Base-by-base conservation (phyloP, 64 coral and sea anemone genomes). In the Montipora cactus region DNA sequence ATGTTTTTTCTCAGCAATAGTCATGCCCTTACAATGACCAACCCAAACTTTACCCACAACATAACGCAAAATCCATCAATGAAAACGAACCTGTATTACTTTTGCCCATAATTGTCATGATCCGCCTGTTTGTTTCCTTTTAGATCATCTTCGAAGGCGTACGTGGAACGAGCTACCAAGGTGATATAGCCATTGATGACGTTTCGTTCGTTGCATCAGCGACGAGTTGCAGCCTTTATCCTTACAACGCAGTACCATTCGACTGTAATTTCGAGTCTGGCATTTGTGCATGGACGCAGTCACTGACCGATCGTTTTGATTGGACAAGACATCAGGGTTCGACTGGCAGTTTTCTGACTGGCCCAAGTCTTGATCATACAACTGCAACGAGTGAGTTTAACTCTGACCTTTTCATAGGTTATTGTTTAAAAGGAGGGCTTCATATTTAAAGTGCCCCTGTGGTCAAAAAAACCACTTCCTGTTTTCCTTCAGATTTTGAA, bases 251-350 rank as follows among this genome's bases (percentile, higher is more conserved):
- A 22, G 83, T 79, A 50, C 96, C 96, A 8, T 98, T 98, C 81
- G 96, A 93, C 12, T 98, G 96, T 53, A 98, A 95, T 80, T 98
- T 98, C 90, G 96, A 98, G 44, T 89, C 46, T 80, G 96, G 90
- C 3, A 58, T 90, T 10, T 98, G 96, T 67, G 28, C 51, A 21
- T 82, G 92, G 96, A 98, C 13, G 14, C 93, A 98, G 78, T 61
- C 74, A 47, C 46, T 28, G 13, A 45, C 58, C 14, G 96, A 98
- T 52, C 72, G 67, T 2, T 98, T 98, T 87, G 93, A 98, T 51
- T 98, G 96, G 96, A 98, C 93, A 47, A 89, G 96, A 81, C 89
- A 93, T 19, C 90, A 89, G 71, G 96, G 96, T 10, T 93, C 93
- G 15, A 98, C 96, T 46, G 84, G 93, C 7, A 93, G 90, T 59